Base-by-base conservation (phyloP, 1,140 invertebrate species). In the Diorhabda elongata region DNA sequence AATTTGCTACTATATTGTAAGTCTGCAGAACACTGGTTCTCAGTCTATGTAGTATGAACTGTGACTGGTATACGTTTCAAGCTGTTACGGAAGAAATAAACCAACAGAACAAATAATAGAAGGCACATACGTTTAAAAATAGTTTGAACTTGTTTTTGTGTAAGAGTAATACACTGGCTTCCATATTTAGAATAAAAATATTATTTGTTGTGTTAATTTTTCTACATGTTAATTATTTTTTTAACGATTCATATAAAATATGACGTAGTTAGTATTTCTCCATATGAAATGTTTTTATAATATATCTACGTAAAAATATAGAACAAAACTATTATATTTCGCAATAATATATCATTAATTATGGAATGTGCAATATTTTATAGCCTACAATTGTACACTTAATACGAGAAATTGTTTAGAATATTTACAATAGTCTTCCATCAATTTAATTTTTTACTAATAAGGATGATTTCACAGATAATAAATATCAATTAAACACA, bases 341-440 rank as follows among this genome's bases (percentile, higher is more conserved):
- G 26, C 6, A 61, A 61, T 2, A 61, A 61, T 61, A 5, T 68
- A 57, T 65, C 64, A 66, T 71, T 66, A 41, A 52, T 57, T 60
- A 52, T 52, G 47, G 47, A 64, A 69, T 5, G 64, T 70, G 69
- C 64, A 67, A 70, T 66, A 70, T 66, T 70, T 70, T 66, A 42
- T 66, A 70, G 61, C 64, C 69, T 70, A 65, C 58, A 42, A 11
- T 58, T 59, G 2, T 26, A 26, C 26, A 26, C 26, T 26, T 26
- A 26, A 26, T 26, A 26, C 26, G 26, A 26, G 26, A 26, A 26
- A 26, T 26, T 26, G 26, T 26, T 26, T 26, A 26, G 26, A 26
- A 26, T 26, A 26, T 26, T 26, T 26, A 26, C 26, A 26, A 26
- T 26, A 26, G 26, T 26, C 26, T 26, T 2, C 26, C 26, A 26